Percentiles rank a stretch among this genome's conserved stretches.
Conservation (phyloP, 2,113 vertebrate genomes). For the Lynx canadensis region DNA sequence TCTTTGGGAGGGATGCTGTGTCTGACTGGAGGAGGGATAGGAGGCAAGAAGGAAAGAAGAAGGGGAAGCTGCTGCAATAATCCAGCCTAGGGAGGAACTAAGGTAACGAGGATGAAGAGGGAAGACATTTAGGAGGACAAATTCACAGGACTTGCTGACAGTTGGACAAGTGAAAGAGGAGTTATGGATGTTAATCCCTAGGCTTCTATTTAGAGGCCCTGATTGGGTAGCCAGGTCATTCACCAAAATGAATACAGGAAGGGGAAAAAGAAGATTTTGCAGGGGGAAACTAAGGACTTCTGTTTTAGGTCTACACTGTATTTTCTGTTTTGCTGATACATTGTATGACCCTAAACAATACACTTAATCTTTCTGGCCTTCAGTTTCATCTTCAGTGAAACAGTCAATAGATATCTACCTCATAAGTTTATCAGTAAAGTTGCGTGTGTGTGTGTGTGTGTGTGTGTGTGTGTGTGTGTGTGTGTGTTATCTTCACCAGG, state of each 20-base stretch:
- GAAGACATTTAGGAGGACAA: slow-evolving; percentile 17
- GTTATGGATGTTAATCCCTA: neutral
- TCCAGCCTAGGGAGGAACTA: neutral
- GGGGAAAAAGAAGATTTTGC: slow-evolving; percentile 24
- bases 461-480: neutral
- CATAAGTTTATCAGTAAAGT: slow-evolving; percentile 34
- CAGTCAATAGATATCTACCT: slow-evolving; percentile 16
- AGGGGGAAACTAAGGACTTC: neutral
- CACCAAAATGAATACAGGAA: neutral
- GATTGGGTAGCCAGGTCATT: neutral
- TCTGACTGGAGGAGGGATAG: neutral
- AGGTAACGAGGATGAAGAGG: neutral
- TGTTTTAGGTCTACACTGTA: slow-evolving; percentile 6
- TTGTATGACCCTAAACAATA: slow-evolving; percentile 5
- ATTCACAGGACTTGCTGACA: neutral
- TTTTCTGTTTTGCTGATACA: slow-evolving; percentile 37
- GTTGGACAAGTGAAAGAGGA: neutral
- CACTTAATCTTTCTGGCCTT: slow-evolving; percentile 63
- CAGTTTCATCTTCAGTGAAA: slow-evolving; percentile 45
- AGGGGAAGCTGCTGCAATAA: neutral
- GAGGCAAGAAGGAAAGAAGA: neutral
- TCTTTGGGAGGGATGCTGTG: neutral
- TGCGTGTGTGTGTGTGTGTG: neutral
- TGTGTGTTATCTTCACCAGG: too few relatives aligned
- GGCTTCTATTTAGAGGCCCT: neutral